Conservation (phyloP, 30 jellyfish, hydroid and myxozoan species). For the Phacellophora camtschatica region DNA sequence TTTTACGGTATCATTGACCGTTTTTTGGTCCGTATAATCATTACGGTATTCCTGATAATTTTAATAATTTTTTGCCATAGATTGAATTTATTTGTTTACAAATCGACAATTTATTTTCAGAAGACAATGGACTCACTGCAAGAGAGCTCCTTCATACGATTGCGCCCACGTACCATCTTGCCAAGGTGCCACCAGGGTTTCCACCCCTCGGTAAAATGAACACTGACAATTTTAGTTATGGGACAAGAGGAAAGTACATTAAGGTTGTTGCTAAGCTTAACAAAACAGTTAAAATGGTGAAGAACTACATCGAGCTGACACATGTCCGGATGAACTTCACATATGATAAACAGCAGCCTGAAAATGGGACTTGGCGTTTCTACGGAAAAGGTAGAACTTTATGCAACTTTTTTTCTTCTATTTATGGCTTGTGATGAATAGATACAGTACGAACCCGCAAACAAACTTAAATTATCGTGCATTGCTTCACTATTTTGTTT, state of each 20-base stretch:
- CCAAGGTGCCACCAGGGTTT: slow-evolving; percentile 98
- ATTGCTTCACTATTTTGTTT: too few species aligned
- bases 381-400: slow-evolving; percentile 75
- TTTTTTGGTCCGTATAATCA: too few species aligned
- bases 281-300: slow-evolving; percentile 84
- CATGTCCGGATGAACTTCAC: slow-evolving; percentile 84
- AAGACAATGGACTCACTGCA: slow-evolving; percentile 83
- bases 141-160: slow-evolving; percentile 87
- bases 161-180: slow-evolving; percentile 93
- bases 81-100: too few species aligned
- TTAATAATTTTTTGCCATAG: too few species aligned
- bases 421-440: too few species aligned
- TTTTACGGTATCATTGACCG: too few species aligned
- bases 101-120: too few species aligned
- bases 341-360: slow-evolving; percentile 81
- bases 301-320: slow-evolving; percentile 55
- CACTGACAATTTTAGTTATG: slow-evolving; percentile 93
- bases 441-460: background rate
- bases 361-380: slow-evolving; percentile 87
- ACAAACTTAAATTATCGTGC: background rate
- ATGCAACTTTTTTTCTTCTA: too few species aligned
- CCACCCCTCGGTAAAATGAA: slow-evolving; percentile 84
- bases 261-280: slow-evolving; percentile 72
- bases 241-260: slow-evolving; percentile 84
- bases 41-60: too few species aligned